A percentile compares a stretch with the other conserved stretches of the same genome.
phyloP scores from a whole-genome alignment of 2,113 vertebrate genomes.

The Ciconia stormi region DNA sequence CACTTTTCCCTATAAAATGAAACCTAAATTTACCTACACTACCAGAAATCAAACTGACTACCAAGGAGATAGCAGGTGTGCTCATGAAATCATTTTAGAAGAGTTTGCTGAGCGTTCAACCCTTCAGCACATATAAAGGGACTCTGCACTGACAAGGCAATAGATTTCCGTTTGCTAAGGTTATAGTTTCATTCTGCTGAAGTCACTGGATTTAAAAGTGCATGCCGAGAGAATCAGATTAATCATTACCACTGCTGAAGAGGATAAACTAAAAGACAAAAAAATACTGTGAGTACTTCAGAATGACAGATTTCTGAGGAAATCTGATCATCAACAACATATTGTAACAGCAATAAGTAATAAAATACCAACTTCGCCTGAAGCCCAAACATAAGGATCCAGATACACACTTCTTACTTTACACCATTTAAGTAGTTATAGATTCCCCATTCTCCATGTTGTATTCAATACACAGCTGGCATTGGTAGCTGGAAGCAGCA shows the following conservation, averaged over 20 bases:
- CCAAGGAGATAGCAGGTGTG: not conserved
- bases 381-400: not conserved
- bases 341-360: not conserved
- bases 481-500: not conserved
- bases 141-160: not conserved
- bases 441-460: not conserved
- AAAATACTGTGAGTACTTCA: not conserved
- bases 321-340: not conserved
- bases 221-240: not conserved
- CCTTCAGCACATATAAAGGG: not conserved
- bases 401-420: not conserved
- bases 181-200: not conserved
- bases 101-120: not conserved
- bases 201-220: constrained; percentile 20
- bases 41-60: not conserved
- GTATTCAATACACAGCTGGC: not conserved
- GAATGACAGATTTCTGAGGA: not conserved
- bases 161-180: not conserved
- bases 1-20: not conserved
- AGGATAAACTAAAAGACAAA: not conserved
- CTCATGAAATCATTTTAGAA: not conserved
- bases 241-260: not conserved
- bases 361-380: not conserved
- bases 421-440: not conserved
- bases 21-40: not conserved